Base-by-base conservation (phyloP, 2,888 invertebrate species). In the Tanypteryx hageni region DNA sequence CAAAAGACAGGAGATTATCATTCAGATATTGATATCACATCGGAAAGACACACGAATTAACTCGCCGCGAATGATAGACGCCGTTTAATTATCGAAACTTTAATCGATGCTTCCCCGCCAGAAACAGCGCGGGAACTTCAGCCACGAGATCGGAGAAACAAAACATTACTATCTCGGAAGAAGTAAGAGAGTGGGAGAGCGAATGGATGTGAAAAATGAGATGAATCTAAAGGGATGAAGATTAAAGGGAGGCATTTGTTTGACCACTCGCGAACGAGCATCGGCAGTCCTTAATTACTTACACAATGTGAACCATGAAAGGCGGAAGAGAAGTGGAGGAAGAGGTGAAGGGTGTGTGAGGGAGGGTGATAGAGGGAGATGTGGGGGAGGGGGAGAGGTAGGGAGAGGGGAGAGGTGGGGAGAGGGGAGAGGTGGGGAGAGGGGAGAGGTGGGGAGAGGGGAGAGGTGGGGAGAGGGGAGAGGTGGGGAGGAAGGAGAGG, bases 281-380 rank as follows among this genome's bases (percentile, higher is more conserved):
- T 76, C 27, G 22, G 76, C 11, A 27, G 76, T 31, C 61, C 31
- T 68, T 44, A 27, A 89, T 31, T 89, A 61, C 64, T 89, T 89
- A 61, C 89, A 64, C 64, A 18, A 68, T 64, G 16, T 86, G 86
- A 59, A 61, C 59, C 10, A 27, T 61, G 58, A 86, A 61, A 61
- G 86, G 86, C 59, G 10, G 31, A 31, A 4, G 85, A 59, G 85
- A 85, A 14, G 44, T 44, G 44, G 22, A 68, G 68, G 76, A 76
- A 7, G 3, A 3, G 86, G 61, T 14, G 61, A 16, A 56, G 18
- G 85, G 18, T n/a, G n/a, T 14, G 5, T 9, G 86, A 27, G 31
- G 61, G 10, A 56, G 18, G 85, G 18, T 10, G 76, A 3, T 18
- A 18, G 82, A 44, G 16, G 83, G 83, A 16, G 31, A 18, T 8